Evolutionary conservation across 2,888 invertebrate genomes (phyloP).

Genomic region (Ophion slaviceki): DNA sequence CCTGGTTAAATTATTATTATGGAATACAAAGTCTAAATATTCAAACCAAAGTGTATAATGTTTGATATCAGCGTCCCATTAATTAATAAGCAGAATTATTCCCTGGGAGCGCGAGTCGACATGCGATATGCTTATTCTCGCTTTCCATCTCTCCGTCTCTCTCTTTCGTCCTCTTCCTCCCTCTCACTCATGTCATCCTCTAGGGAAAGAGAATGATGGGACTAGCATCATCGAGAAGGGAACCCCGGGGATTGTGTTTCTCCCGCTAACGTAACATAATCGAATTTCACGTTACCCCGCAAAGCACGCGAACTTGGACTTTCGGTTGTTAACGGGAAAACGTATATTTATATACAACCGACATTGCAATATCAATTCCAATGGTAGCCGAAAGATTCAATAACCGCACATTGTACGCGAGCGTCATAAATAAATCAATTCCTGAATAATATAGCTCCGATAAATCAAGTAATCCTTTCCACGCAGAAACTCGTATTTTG

Average conservation of each 20-base stretch:
- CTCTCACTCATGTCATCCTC: background rate
- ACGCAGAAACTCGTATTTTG: background rate
- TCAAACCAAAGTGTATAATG: slow-evolving; percentile 3
- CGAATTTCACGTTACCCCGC: slow-evolving; percentile 74
- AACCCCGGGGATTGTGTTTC: slow-evolving; percentile 72
- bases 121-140: slow-evolving; percentile 45
- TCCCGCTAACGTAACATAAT: slow-evolving; percentile 66
- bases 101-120: slow-evolving; percentile 32
- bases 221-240: slow-evolving; percentile 41
- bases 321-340: slow-evolving; percentile 6
- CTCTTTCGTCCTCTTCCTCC: slow-evolving; percentile 6
- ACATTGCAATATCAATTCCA: slow-evolving; percentile 17
- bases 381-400: slow-evolving; percentile 25
- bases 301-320: slow-evolving; percentile 68
- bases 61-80: slow-evolving; percentile 34
- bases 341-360: background rate
- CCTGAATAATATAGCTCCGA: background rate
- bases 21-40: slow-evolving; percentile 4
- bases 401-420: background rate
- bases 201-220: slow-evolving; percentile 5
- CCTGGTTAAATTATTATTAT: background rate
- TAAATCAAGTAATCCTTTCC: background rate
- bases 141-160: slow-evolving; percentile 2
- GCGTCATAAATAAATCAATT: background rate
- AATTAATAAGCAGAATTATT: slow-evolving; percentile 64